Base-by-base conservation (phyloP, 2,797 vertebrate genomes). In the Sebastes vulpes region DNA sequence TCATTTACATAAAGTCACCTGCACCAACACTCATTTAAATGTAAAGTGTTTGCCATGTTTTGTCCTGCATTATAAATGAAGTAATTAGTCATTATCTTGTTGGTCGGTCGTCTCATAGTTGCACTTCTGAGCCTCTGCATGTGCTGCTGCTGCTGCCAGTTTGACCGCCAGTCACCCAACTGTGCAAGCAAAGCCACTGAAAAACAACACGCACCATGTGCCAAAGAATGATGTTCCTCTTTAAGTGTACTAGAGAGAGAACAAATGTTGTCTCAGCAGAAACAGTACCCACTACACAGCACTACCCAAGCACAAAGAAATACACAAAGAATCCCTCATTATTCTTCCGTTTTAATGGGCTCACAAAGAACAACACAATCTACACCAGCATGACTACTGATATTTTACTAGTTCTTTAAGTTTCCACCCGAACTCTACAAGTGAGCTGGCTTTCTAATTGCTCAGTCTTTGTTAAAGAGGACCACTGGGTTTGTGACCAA, bases 221-320 rank as follows among this genome's bases (percentile, higher is more conserved):
- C 75, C 69, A 64, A 35, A 58, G 54, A 69, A 53, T 14, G 21
- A 70, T 65, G 54, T 23, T 66, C 23, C 5, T 31, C 32, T 82
- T 64, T 50, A 35, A 67, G 31, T 64, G 65, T 1, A 50, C 29
- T 9, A 57, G 26, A 64, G 35, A 31, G 48, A 75, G 9, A 74
- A 75, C 74, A 86, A 75, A 85, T 70, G 75, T 66, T 73, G 70
- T 35, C 79, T 76, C 52, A 61, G 81, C 75, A 75, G 38, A 72
- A 83, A 75, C 52, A 66, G 48, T 46, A 12, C 21, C 50, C 20
- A 52, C 32, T n/a, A 48, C 28, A 67, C 42, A 53, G 23, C 76
- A 50, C 32, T 42, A n/a, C 14, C 29, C 9, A 2, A 35, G 29
- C 54, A 38, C 65, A 60, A n/a, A 56, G 25, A 52, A 73, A 35